Evolutionary conservation across 2,888 invertebrate species (phyloP).

Genomic region (Cephus runcator): DNA sequence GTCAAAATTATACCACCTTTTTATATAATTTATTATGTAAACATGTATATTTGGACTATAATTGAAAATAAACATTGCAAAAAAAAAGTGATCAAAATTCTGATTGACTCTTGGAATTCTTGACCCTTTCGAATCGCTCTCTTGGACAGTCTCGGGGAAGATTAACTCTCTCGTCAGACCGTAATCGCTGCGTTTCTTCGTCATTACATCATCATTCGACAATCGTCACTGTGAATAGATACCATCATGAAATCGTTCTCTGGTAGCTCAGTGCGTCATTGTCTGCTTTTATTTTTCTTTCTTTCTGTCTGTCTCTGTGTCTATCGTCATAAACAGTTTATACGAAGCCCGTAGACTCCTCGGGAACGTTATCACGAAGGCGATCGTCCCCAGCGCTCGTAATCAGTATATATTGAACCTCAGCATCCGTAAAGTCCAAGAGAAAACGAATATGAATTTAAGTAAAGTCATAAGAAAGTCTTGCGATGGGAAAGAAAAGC

Average conservation of each 20-base stretch:
- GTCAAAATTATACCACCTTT: constrained; percentile 61
- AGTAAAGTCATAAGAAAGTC: background rate
- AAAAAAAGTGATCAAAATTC: constrained; percentile 53
- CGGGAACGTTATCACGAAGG: background rate
- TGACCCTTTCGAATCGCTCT: constrained; percentile 55
- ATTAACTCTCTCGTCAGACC: constrained; percentile 34
- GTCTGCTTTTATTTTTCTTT: background rate
- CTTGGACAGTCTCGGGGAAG: constrained; percentile 64
- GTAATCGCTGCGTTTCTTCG: background rate
- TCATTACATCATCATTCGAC: background rate
- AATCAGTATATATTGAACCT: background rate
- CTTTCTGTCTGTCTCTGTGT: background rate
- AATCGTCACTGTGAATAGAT: background rate
- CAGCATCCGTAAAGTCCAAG: background rate
- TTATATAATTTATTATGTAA: constrained; percentile 64
- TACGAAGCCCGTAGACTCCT: background rate
- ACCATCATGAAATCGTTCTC: background rate
- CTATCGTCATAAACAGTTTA: background rate
- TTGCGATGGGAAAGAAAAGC: background rate
- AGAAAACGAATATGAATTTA: background rate
- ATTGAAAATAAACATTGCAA: constrained; percentile 63
- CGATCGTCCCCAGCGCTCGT: background rate
- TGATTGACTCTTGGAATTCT: constrained; percentile 54
- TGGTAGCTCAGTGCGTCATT: background rate
- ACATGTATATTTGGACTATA: constrained; percentile 64